Evolutionary conservation across 2,888 invertebrate genomes (phyloP), one percentile per base, ranked within the genome.

Genomic region (Resseliella maxima): DNA sequence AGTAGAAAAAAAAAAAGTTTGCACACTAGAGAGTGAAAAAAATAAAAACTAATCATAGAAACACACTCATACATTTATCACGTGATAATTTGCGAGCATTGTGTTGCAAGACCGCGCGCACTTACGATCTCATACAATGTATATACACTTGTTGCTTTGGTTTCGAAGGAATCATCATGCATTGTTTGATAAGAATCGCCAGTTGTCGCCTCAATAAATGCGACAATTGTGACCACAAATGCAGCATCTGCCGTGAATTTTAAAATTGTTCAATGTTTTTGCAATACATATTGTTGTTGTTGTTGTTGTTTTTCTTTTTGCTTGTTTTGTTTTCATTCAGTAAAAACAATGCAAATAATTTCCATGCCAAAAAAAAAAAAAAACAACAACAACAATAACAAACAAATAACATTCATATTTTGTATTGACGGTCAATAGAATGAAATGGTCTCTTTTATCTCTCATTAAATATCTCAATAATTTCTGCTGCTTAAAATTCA

Each of bases 111-210:
- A 59, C 5, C 3, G 59, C 59, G 18, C 50, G 10, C 50, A 12
- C 50, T 18, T 21, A 12, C 18, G 10, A 8, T 50, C 50, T 50
- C 59, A 59, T 24, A n/a, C 35, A 72, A 0, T 1, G 31, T n/a
- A 72, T 18, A 1, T 72, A 72, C 72, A 72, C 72, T 72, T 72
- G 72, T 72, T 72, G 72, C 72, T 31, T 59, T 59, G 59, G 59
- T 59, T 59, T 59, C 24, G 72, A 72, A 72, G 72, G 72, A 72
- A 72, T 72, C 35, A 72, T 72, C 72, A n/a, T n/a, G 72, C 31
- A 72, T 72, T 72, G 72, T 72, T 72, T 72, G 72, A 72, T 72
- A 72, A 72, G 72, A 72, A 72, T 72, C 72, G 31, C 72, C 72
- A 27, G 72, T 72, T 72, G 72, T 31, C 72, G 72, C 72, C n/a